A percentile compares a stretch with the other conserved stretches of the same genome.
phyloP scores from a whole-genome alignment of 2,888 invertebrate species.

The Agrilus biguttatus region DNA sequence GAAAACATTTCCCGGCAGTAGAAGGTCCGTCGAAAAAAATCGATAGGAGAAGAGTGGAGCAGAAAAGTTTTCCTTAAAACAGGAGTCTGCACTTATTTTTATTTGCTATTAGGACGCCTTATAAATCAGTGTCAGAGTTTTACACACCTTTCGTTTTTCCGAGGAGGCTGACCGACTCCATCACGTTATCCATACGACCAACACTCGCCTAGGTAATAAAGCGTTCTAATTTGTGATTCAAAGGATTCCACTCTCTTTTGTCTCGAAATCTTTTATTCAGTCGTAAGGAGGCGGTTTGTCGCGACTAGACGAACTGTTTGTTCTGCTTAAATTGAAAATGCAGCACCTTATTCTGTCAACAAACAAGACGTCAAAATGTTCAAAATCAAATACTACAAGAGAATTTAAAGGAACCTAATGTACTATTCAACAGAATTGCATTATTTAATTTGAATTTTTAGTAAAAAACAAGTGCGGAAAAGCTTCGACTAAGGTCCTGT shows the following conservation, averaged over 20 bases:
- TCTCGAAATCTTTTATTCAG: background rate
- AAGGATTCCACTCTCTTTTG: background rate
- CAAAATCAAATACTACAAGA: too few relatives aligned
- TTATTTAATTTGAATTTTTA: too few relatives aligned
- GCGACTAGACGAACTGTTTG: too few relatives aligned
- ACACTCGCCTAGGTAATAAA: background rate
- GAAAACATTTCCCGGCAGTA: background rate
- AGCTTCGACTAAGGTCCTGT: too few relatives aligned
- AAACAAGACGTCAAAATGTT: too few relatives aligned
- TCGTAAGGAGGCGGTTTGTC: too few relatives aligned
- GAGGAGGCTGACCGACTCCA: background rate
- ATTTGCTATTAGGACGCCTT: conserved; percentile 28
- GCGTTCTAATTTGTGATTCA: background rate
- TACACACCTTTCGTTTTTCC: conserved; percentile 2
- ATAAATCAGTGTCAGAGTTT: conserved; percentile 19
- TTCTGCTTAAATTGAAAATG: too few relatives aligned
- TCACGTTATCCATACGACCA: background rate
- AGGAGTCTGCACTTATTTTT: conserved; percentile 30
- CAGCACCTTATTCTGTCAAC: too few relatives aligned
- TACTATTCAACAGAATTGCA: too few relatives aligned
- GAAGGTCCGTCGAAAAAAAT: conserved; percentile 12
- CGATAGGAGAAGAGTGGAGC: conserved; percentile 17
- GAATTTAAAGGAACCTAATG: too few relatives aligned
- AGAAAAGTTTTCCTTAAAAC: conserved; percentile 21
- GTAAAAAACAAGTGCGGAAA: too few relatives aligned